Conservation (phyloP, 2,113 vertebrate species). For the Hypomesus transpacificus region DNA sequence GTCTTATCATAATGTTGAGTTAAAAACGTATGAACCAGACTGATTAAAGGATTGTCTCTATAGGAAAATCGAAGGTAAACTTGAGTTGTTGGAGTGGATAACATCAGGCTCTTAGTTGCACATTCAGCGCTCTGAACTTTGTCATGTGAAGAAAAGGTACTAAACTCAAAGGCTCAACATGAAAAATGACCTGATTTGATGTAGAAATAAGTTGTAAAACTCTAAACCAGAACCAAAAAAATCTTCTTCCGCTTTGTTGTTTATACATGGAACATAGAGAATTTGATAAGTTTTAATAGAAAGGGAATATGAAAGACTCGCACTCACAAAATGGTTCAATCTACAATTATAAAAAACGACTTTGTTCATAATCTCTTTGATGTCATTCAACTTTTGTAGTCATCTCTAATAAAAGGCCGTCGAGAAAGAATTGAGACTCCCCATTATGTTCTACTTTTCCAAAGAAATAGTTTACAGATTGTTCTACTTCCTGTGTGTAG, state of each 20-base stretch:
- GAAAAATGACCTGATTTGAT: slow-evolving; percentile 39
- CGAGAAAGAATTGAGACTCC: slow-evolving; percentile 9
- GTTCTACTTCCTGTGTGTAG: too few relatives aligned
- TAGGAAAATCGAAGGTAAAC: slow-evolving; percentile 12
- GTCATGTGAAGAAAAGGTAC: slow-evolving; percentile 1
- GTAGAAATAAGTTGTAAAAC: slow-evolving; percentile 35
- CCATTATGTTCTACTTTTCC: slow-evolving; percentile 1
- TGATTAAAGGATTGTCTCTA: background rate
- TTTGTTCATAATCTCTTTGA: slow-evolving; percentile 49
- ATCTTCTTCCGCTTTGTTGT: slow-evolving; percentile 38
- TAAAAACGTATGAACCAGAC: background rate
- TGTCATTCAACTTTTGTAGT: slow-evolving; percentile 29
- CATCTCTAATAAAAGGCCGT: slow-evolving; percentile 18
- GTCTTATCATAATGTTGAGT: background rate
- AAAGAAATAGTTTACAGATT: too few relatives aligned
- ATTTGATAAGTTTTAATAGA: slow-evolving; percentile 46
- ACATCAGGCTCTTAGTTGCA: slow-evolving; percentile 8
- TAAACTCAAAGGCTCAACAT: slow-evolving; percentile 38
- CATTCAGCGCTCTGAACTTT: slow-evolving; percentile 13
- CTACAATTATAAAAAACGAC: slow-evolving; percentile 35
- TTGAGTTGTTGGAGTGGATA: slow-evolving; percentile 8
- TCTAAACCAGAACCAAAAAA: slow-evolving; percentile 28
- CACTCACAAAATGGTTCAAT: slow-evolving; percentile 37
- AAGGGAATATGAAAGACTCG: slow-evolving; percentile 42
- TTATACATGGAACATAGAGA: slow-evolving; percentile 40